These are phyloP conservation scores for Mustelus asterias DNA, from an alignment of 2,113 vertebrate genomes.

Conservation along the genomic window DNA sequence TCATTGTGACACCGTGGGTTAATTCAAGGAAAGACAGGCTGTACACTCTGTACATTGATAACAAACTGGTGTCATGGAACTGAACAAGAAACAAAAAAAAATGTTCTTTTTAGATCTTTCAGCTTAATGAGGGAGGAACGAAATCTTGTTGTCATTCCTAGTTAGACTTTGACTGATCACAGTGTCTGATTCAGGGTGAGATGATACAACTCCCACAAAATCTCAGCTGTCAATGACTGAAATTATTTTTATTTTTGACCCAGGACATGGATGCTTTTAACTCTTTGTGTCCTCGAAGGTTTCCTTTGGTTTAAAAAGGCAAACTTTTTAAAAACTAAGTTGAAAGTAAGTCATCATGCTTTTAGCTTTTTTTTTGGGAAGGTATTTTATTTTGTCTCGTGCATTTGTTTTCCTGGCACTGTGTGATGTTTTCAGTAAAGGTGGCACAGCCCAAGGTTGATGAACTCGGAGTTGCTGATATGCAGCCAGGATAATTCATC, in stretches of 20 bases:
- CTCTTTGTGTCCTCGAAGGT: not conserved
- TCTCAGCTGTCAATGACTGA: not conserved
- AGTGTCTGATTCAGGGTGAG: not conserved
- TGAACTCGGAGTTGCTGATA: not conserved
- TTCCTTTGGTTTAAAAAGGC: not conserved
- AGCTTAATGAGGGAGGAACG: slow-evolving; percentile 16
- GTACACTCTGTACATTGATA: slow-evolving; percentile 59
- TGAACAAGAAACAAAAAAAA: slow-evolving; percentile 28
- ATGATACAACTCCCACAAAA: not conserved
- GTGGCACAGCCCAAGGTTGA: not conserved
- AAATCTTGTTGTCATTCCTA: slow-evolving; percentile 5
- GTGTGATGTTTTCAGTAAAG: not conserved
- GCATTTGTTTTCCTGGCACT: not conserved
- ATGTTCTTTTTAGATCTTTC: slow-evolving; percentile 6
- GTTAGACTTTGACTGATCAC: not conserved
- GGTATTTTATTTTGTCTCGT: not conserved
- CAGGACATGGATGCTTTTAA: not conserved
- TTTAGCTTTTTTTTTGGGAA: not conserved
- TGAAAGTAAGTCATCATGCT: not conserved
- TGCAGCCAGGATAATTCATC: not conserved
- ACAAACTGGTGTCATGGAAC: slow-evolving; percentile 59
- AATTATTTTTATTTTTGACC: slow-evolving; percentile 11
- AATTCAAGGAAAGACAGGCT: slow-evolving; percentile 59
- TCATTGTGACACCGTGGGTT: slow-evolving; percentile 64
- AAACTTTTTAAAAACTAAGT: not conserved